Base-by-base conservation (phyloP, 1,140 invertebrate species). In the Bombyx mandarina region DNA sequence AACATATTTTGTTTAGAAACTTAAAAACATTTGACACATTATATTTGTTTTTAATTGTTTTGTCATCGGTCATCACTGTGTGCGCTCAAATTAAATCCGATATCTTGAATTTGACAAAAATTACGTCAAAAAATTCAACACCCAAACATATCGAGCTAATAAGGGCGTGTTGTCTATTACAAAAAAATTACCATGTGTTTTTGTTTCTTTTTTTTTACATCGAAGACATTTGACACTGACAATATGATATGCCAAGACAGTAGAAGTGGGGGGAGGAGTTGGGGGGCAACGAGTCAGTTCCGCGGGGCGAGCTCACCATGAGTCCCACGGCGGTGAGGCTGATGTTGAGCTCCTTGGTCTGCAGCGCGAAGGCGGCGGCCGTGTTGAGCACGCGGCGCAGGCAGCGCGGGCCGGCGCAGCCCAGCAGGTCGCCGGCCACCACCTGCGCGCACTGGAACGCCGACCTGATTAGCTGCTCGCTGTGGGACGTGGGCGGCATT, bases 291-390 rank as follows among this genome's bases (percentile, higher is more conserved):
- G 12, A 18, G 12, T 1, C 12, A 18, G 12, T 18, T 18, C 12
- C 12, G 12, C 12, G 12, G 12, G 12, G 12, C 12, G 12, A 18
- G 12, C 45, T 7, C 82, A 98, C 97, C 94, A 99, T 95, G 26
- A 99, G 89, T 55, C 98, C 98, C 63, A 99, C 95, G 51, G 98
- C 97, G 18, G 98, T 99, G n/a, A 99, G 89, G 42, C 97, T 98
- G 69, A 99, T 98, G 88, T 99, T 99, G 12, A 99, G 88, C 87
- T 99, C 98, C 82, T 98, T 95, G 42, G 95, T 97, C 88, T 99
- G 98, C 8, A 94, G 93, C 0, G 97, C 98, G 89, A 99, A 99
- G 76, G 96, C 97, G 0, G 97, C 95, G 22, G 97, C 96, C 5
- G 98, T 97, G 71, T 98, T 96, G 8, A 99, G 94, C 75, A 97